phyloP scores from a whole-genome alignment of 2,113 vertebrate genomes.

The Xenopus laevis region DNA sequence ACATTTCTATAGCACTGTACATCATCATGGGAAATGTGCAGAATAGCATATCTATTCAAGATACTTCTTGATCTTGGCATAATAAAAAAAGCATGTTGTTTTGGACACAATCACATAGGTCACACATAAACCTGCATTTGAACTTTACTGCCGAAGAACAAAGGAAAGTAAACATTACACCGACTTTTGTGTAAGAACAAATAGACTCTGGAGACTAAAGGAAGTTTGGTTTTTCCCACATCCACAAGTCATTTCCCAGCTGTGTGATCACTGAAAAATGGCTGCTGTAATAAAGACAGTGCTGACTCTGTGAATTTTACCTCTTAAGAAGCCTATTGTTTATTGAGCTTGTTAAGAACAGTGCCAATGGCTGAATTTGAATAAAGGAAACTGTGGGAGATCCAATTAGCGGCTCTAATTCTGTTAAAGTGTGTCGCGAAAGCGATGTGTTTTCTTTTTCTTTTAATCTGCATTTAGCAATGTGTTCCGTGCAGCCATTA shows the following conservation, averaged over 20 bases:
- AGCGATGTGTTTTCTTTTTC: slow-evolving; percentile 23
- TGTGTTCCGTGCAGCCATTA: slow-evolving; percentile 27
- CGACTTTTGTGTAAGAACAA: slow-evolving; percentile 40
- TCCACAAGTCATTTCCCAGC: slow-evolving; percentile 38
- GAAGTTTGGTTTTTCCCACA: slow-evolving; percentile 41
- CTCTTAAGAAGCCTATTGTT: slow-evolving; percentile 41
- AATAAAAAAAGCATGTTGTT: not conserved
- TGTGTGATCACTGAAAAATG: slow-evolving; percentile 23
- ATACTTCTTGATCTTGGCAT: not conserved
- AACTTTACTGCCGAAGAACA: slow-evolving; percentile 12
- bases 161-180: slow-evolving; percentile 39
- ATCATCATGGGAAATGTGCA: not conserved
- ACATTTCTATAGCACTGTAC: not conserved
- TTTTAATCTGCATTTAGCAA: slow-evolving; percentile 26
- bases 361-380: slow-evolving; percentile 42
- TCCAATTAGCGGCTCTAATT: slow-evolving; percentile 41
- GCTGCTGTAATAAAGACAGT: slow-evolving; percentile 35
- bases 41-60: no score
- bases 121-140: slow-evolving; percentile 23
- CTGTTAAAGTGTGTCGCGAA: slow-evolving; percentile 16
- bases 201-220: slow-evolving; percentile 20
- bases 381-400: slow-evolving; percentile 34
- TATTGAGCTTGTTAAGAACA: slow-evolving; percentile 41
- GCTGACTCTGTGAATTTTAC: slow-evolving; percentile 38
- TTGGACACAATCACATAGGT: slow-evolving; percentile 5